Evolutionary conservation across 2,797 vertebrate species (phyloP), one percentile per base, ranked within the genome.

Genomic region (Ctenopoma kingsleyae): DNA sequence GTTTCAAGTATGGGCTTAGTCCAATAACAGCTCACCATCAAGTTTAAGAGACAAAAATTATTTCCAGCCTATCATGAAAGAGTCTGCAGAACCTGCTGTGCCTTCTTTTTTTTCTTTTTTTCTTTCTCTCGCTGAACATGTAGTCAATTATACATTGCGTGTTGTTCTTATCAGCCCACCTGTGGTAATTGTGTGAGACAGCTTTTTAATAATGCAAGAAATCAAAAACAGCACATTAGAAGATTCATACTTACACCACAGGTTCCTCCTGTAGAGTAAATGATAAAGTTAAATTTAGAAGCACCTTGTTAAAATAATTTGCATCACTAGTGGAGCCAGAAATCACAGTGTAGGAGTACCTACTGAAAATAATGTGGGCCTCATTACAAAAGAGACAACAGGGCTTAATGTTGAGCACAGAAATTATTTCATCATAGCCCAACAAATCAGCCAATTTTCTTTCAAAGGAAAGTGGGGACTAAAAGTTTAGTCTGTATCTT

Each of bases 121-220:
- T 44, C 15, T 6, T 8, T 43, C 6, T 80, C 73, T 69, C 9
- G 49, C 59, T 75, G 25, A 11, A 36, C 8, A 36, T 36, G 8
- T 10, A 36, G 1, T 84, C 65, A 68, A 40, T 55, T 7, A 19
- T 43, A 20, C 13, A 46, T 61, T 61, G 43, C 8, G 17, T 19
- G 17, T 44, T 8, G 27, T 63, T 71, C 10, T 15, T 56, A 13
- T 30, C 6, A 1, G 25, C 16, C 43, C 10, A 51, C 11, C 20
- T 46, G 17, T 16, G 3, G 44, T 48, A 44, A 61, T 65, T 20
- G 50, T 55, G 49, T 3, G 0, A 38, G 30, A 72, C 23, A 19
- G 35, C n/a, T 11, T 9, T 40, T 38, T 27, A 8, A 15, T 15
- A 78, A 38, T 16, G 49, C 16, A 51, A 71, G 19, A 56, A 54